These are phyloP conservation scores for Nipponia nippon DNA, from an alignment of 2,113 vertebrate species.

Conservation along the genomic window DNA sequence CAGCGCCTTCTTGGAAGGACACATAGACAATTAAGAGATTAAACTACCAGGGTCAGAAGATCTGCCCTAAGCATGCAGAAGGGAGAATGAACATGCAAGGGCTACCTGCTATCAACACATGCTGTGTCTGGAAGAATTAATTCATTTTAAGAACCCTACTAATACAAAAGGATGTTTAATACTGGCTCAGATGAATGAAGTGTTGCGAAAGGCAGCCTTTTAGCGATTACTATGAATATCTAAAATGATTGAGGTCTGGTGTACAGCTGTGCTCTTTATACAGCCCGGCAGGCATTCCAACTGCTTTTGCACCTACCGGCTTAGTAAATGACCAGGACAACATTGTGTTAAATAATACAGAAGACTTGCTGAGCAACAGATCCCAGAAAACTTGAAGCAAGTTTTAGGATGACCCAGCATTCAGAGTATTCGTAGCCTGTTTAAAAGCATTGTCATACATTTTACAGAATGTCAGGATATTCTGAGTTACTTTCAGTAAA, in stretches of 20 bases:
- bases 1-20: neutral
- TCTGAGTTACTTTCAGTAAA: neutral
- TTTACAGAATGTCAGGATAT: neutral
- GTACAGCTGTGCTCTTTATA: neutral
- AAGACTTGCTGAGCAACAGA: neutral
- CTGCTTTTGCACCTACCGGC: neutral
- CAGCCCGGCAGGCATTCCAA: neutral
- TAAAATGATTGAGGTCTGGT: neutral
- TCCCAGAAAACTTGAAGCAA: neutral
- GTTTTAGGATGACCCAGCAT: neutral
- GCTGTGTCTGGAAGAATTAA: neutral
- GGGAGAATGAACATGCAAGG: neutral
- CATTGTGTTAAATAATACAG: neutral
- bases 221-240: neutral
- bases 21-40: neutral
- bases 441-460: neutral
- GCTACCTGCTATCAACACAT: neutral
- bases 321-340: neutral
- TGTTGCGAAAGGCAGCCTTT: neutral
- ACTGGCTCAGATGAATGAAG: neutral
- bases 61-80: neutral
- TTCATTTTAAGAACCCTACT: neutral
- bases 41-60: neutral
- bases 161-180: neutral
- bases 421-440: neutral